phyloP scores from a whole-genome alignment of 1,140 invertebrate species.

The Uloborus diversus region DNA sequence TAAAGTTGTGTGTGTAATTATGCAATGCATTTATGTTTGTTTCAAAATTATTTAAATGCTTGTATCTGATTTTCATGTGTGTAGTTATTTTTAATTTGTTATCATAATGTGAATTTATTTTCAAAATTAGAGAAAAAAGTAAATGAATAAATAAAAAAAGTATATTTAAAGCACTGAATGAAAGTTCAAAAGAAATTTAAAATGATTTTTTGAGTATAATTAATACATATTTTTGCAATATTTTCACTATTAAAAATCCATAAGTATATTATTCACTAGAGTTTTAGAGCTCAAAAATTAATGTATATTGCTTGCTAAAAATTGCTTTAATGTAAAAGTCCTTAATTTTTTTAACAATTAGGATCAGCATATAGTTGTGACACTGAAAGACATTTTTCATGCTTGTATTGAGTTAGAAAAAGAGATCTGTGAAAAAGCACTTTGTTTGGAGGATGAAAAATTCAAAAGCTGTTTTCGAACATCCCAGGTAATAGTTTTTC shows the following conservation, averaged over 20 bases:
- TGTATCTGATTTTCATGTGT: too few species aligned
- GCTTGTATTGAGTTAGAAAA: constrained; percentile 32
- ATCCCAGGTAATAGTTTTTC: background rate
- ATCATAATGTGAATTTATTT: too few species aligned
- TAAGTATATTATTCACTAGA: background rate
- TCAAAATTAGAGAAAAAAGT: too few species aligned
- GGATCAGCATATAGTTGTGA: background rate
- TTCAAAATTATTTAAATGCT: too few species aligned
- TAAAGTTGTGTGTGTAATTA: too few species aligned
- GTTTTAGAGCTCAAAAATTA: background rate
- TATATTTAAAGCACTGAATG: too few species aligned
- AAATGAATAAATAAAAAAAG: too few species aligned
- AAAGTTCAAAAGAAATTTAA: background rate
- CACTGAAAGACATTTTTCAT: constrained; percentile 23
- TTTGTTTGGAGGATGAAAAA: background rate
- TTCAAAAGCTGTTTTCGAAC: background rate
- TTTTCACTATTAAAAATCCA: background rate
- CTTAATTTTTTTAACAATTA: background rate
- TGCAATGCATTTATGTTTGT: too few species aligned
- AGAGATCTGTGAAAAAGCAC: constrained; percentile 2
- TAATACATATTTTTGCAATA: background rate
- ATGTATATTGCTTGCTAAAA: background rate
- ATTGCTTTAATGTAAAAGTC: too few species aligned
- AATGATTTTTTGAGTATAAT: background rate
- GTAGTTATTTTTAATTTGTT: too few species aligned